Evolutionary conservation across 1,140 invertebrate genomes (phyloP).

Genomic region (Lanistes nyassanus): DNA sequence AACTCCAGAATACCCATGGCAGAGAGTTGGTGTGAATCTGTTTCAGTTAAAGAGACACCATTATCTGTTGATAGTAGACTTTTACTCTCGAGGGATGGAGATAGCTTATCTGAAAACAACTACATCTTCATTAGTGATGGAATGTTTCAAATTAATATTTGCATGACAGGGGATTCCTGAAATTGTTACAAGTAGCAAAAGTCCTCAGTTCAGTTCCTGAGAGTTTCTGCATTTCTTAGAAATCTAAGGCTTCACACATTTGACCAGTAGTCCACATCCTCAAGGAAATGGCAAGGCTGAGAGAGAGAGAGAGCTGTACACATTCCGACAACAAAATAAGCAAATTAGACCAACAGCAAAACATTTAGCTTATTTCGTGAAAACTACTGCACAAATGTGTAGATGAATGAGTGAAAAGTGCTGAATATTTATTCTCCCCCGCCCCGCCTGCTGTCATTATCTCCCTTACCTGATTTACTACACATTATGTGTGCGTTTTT

Average conservation of each 20-base stretch:
- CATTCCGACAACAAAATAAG: no score
- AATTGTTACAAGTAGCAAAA: constrained; percentile 41
- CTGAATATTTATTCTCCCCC: no score
- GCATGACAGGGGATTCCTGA: constrained; percentile 44
- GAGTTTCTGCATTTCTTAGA: constrained; percentile 6
- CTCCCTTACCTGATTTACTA: no score
- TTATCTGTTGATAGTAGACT: constrained; percentile 44
- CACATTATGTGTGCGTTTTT: no score
- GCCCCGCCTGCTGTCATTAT: no score
- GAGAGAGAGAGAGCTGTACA: no score
- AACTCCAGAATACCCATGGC: constrained; percentile 27
- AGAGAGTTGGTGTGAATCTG: constrained; percentile 27
- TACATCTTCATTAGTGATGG: constrained; percentile 30
- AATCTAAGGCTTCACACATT: neutral
- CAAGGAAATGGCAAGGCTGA: constrained; percentile 16
- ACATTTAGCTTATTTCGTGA: no score
- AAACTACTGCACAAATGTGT: no score
- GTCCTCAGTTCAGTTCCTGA: constrained; percentile 38
- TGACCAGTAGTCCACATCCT: constrained; percentile 8
- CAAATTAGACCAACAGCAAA: no score
- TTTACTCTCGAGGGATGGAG: constrained; percentile 46
- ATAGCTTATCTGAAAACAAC: constrained; percentile 27
- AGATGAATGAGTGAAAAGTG: no score
- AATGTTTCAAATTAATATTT: constrained; percentile 35
- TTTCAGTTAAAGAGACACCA: constrained; percentile 22